Conservation (phyloP, 2,888 invertebrate genomes). For the Acanthacorydalis orientalis region DNA sequence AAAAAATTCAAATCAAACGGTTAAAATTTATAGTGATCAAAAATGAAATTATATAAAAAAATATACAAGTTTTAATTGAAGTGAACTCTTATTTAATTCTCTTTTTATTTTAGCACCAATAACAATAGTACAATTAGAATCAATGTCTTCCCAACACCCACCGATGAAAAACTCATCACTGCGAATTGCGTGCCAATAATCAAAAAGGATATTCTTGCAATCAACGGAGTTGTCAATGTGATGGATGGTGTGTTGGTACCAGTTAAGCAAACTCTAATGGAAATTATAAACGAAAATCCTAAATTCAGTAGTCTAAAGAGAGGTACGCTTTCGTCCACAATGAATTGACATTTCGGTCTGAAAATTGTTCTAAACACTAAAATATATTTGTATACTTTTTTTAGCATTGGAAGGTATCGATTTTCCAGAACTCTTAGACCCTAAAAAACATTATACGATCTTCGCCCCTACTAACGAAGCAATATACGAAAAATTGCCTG, state of each 20-base stretch:
- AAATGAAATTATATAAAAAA: constrained; percentile 1
- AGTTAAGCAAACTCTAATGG: constrained; percentile 33
- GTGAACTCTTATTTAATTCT: background rate
- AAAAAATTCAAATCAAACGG: background rate
- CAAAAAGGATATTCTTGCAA: constrained; percentile 41
- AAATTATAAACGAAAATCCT: constrained; percentile 37
- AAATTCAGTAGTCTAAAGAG: constrained; percentile 39
- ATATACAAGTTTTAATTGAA: background rate
- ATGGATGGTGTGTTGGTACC: constrained; percentile 41
- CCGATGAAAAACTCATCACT: constrained; percentile 32
- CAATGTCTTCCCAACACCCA: constrained; percentile 35
- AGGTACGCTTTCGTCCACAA: constrained; percentile 18
- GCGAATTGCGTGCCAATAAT: constrained; percentile 50
- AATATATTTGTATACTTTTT: constrained; percentile 11
- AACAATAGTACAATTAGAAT: constrained; percentile 35
- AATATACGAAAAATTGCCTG: constrained; percentile 40
- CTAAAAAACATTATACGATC: constrained; percentile 39
- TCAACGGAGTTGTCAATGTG: constrained; percentile 49
- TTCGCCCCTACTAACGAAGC: constrained; percentile 52
- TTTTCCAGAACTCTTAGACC: constrained; percentile 32
- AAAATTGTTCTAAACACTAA: background rate
- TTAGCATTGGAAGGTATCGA: constrained; percentile 39
- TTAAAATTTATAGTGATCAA: background rate
- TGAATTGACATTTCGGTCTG: background rate
- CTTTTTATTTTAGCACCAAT: constrained; percentile 20